Base-by-base conservation (phyloP, 2,113 vertebrate genomes). In the Solea solea region DNA sequence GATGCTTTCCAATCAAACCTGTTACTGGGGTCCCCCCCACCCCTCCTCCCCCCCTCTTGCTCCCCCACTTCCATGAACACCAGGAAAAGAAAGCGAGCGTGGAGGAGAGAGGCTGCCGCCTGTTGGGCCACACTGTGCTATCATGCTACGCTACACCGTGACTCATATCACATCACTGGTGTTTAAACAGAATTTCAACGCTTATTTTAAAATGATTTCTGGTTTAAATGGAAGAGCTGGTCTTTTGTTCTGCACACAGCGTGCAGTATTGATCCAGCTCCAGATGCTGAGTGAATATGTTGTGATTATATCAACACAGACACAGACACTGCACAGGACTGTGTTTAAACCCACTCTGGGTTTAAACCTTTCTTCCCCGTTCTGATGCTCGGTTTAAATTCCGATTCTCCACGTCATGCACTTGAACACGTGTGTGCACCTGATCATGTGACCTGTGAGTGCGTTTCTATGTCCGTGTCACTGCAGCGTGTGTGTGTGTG, bases 1-100 rank as follows among this genome's bases (percentile, higher is more conserved):
- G 85, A 88, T 86, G 83, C 84, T 93, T 93, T 90, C 92, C 92
- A 93, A 94, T 93, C 92, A 93, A 91, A 92, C 89, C 78, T 88
- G 91, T 91, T 92, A 93, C 92, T 86, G 89, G 90, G 90, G 79
- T 82, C 72, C 16, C 11, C 16, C 58, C 58, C 54, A 25, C 45
- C 45, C 8, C 9, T 0, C 45, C 45, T 14, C 45, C 45, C 3
- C 44, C 44, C 44, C 44, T 12, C 44, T 11, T 10, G 10, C 42
- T 44, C 10, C 10, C 42, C 64, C 66, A 53, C 74, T 55, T 55
- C 57, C 1, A 71, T 65, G 51, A 73, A 63, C 78, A 64, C 1
- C 45, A 75, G 60, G 21, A 8, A 42, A 45, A 42, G 21, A 64
- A 50, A 57, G 64, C 52, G 58, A 70, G 53, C 58, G 71, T 60